Evolutionary conservation across 2,888 invertebrate species (phyloP).

Genomic region (Diloba caeruleocephala): DNA sequence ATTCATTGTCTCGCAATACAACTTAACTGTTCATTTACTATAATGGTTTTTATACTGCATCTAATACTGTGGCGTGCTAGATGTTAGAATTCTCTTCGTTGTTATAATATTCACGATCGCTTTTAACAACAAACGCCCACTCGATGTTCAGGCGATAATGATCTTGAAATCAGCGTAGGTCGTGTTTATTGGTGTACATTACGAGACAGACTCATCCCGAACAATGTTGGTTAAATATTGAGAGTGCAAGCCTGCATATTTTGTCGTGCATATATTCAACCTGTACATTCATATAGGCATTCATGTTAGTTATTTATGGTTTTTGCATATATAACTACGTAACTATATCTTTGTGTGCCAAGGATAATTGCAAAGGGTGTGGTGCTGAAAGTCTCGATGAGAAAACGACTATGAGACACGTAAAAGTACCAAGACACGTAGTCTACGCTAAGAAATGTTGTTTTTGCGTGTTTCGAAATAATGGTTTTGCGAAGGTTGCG

Average conservation of each 20-base stretch:
- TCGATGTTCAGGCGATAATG: slow-evolving; percentile 77
- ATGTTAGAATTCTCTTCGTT: slow-evolving; percentile 65
- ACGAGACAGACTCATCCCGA: slow-evolving; percentile 57
- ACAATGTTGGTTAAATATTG: slow-evolving; percentile 55
- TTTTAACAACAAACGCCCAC: slow-evolving; percentile 78
- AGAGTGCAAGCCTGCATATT: slow-evolving; percentile 46
- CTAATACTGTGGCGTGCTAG: slow-evolving; percentile 61
- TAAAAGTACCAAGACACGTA: slow-evolving; percentile 31
- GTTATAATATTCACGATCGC: slow-evolving; percentile 81
- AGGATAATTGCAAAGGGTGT: slow-evolving; percentile 61
- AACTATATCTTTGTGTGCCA: slow-evolving; percentile 55
- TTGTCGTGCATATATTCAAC: slow-evolving; percentile 21
- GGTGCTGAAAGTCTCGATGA: slow-evolving; percentile 52
- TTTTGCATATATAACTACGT: slow-evolving; percentile 25
- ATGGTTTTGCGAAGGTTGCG: slow-evolving; percentile 30
- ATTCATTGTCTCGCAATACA: slow-evolving; percentile 76
- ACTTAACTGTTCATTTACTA: slow-evolving; percentile 78
- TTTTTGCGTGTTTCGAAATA: slow-evolving; percentile 39
- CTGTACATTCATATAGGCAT: slow-evolving; percentile 18
- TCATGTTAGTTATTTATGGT: slow-evolving; percentile 31
- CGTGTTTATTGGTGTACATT: slow-evolving; percentile 76
- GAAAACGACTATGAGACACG: slow-evolving; percentile 54
- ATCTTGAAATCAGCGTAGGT: slow-evolving; percentile 84
- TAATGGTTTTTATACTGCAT: slow-evolving; percentile 70
- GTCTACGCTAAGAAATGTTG: slow-evolving; percentile 28